Evolutionary conservation across 2,797 vertebrate genomes (phyloP).

Genomic region (Pelodytes ibericus): DNA sequence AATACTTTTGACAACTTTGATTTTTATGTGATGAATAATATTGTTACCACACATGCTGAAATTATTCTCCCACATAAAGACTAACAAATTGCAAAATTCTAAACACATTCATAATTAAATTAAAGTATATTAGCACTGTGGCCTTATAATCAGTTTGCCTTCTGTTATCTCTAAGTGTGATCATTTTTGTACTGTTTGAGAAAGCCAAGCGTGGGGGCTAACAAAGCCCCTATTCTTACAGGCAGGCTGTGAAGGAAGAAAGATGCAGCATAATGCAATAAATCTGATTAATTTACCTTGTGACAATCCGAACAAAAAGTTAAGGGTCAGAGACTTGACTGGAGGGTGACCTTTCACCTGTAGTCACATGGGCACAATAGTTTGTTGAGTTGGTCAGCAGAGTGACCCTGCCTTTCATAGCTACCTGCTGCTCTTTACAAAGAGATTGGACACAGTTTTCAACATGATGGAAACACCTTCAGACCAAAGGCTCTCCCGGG

Average conservation of each 20-base stretch:
- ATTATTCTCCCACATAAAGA: slow-evolving; percentile 17
- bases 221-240: slow-evolving; percentile 62
- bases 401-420: slow-evolving; percentile 77
- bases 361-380: slow-evolving; percentile 75
- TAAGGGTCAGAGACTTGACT: slow-evolving; percentile 79
- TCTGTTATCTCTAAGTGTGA: not conserved
- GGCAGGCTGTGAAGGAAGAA: slow-evolving; percentile 64
- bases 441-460: slow-evolving; percentile 89
- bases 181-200: slow-evolving; percentile 39
- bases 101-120: slow-evolving; percentile 62
- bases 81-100: slow-evolving; percentile 67
- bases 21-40: not conserved
- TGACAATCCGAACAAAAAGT: slow-evolving; percentile 77
- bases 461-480: slow-evolving; percentile 83
- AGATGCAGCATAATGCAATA: slow-evolving; percentile 69
- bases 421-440: slow-evolving; percentile 96
- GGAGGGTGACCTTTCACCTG: slow-evolving; percentile 85
- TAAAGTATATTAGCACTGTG: not conserved
- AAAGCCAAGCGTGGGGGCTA: slow-evolving; percentile 55
- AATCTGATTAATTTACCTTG: slow-evolving; percentile 81
- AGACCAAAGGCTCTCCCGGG: slow-evolving; percentile 53
- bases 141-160: not conserved
- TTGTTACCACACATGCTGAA: not conserved
- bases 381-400: slow-evolving; percentile 68
- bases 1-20: slow-evolving; percentile 7